Evolutionary conservation across 1,140 invertebrate species (phyloP).

Genomic region (Scylla paramamosain): DNA sequence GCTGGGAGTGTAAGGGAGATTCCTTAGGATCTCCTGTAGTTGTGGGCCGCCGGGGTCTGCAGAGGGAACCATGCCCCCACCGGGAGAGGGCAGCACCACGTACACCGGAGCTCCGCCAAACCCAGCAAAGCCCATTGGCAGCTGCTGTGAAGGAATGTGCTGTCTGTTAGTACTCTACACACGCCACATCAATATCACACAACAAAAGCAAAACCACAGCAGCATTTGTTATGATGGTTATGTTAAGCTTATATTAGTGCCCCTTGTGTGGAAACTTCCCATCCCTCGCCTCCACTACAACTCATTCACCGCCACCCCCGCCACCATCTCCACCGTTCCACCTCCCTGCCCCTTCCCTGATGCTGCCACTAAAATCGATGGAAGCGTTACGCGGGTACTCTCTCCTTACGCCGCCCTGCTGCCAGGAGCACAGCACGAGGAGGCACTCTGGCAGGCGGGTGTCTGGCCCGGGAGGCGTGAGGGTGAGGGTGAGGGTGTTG

Average conservation of each 20-base stretch:
- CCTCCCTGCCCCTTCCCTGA: background rate
- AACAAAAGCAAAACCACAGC: no score
- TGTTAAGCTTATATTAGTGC: no score
- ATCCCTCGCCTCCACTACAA: background rate
- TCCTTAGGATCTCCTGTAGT: constrained; percentile 59
- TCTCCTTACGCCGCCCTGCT: background rate
- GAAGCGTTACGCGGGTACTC: background rate
- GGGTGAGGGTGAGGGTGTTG: background rate
- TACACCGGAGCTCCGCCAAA: constrained; percentile 58
- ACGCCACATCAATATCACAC: no score
- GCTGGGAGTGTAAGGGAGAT: constrained; percentile 43
- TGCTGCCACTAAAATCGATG: constrained; percentile 10
- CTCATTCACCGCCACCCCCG: background rate
- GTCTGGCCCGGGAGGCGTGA: background rate
- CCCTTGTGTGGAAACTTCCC: no score
- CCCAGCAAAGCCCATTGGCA: constrained; percentile 43
- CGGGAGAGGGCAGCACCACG: constrained; percentile 58
- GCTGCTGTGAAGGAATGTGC: background rate
- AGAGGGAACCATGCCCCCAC: background rate
- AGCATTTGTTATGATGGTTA: no score
- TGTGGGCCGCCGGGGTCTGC: background rate
- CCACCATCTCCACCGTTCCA: background rate
- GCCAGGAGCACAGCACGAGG: background rate
- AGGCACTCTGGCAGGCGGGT: no score
- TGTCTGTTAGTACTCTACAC: no score